Base-by-base conservation (phyloP, 2,888 invertebrate species). In the Ornithoptera priamus region DNA sequence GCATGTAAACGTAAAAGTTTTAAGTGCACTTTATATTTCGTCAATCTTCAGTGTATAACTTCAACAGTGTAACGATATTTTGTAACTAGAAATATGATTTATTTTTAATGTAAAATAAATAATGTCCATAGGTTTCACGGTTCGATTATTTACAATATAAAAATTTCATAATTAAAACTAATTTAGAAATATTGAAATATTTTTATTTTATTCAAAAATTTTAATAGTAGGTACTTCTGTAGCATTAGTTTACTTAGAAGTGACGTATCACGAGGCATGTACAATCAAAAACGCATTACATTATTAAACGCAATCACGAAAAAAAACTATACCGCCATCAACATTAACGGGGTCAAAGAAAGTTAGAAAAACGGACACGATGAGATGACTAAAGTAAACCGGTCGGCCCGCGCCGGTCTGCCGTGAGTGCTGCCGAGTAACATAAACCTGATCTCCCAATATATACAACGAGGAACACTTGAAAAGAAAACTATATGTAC, bases 271-370 rank as follows among this genome's bases (percentile, higher is more conserved):
- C 20, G 46, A 53, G 69, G 69, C 68, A 72, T 69, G 72, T 71
- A 72, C 74, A 72, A 78, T 78, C 74, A 78, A 78, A 81, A 80
- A 72, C 73, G 75, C 76, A 77, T 80, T 76, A 82, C 73, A 76
- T 74, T 76, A 74, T 72, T 70, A 75, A 76, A 74, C 67, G 64
- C 71, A 69, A 73, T 71, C 68, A 75, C 72, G 61, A 72, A 74
- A 76, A 71, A 80, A 81, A 83, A 82, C 76, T 75, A 72, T 79
- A 78, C 76, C 78, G 72, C 77, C 76, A 69, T 68, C 71, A 65
- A 70, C 65, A 72, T 73, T 74, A 89, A 84, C 82, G 84, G 78
- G 91, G 91, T 89, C 90, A 80, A 91, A 90, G 91, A 91, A 91
- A 91, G 91, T 90, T 90, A 83, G 85, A 87, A 89, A 88, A 88